phyloP scores from a whole-genome alignment of 2,113 vertebrate species.

The Hyaena hyaena region DNA sequence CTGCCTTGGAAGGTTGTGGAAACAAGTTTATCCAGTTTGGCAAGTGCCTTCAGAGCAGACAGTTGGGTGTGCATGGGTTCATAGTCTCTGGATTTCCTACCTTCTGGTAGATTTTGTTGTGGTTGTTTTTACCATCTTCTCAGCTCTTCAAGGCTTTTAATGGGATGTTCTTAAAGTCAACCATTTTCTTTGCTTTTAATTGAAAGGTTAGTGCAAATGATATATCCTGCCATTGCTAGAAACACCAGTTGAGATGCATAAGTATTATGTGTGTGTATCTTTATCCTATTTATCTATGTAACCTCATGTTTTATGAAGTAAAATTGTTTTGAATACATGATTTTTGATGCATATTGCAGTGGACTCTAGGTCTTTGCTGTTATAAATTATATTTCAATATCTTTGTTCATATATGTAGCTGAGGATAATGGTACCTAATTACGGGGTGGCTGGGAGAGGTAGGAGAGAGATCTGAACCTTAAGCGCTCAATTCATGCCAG shows the following conservation, averaged over 20 bases:
- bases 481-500: not conserved
- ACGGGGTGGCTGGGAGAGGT: not conserved
- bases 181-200: not conserved
- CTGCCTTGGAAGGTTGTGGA: not conserved
- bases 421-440: not conserved
- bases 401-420: not conserved
- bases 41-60: not conserved
- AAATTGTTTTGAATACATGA: not conserved
- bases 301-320: not conserved
- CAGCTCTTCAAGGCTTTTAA: not conserved
- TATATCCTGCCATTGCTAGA: not conserved
- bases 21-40: not conserved
- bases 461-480: not conserved
- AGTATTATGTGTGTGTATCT: not conserved
- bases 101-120: not conserved
- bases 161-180: not conserved
- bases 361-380: not conserved
- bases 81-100: not conserved
- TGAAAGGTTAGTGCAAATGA: not conserved
- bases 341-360: not conserved
- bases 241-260: not conserved
- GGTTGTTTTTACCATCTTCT: not conserved
- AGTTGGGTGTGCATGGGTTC: not conserved
- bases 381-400: not conserved
- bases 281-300: not conserved